phyloP scores from a whole-genome alignment of 92 coral and sea anemone genomes.

The Plumapathes pennacea region DNA sequence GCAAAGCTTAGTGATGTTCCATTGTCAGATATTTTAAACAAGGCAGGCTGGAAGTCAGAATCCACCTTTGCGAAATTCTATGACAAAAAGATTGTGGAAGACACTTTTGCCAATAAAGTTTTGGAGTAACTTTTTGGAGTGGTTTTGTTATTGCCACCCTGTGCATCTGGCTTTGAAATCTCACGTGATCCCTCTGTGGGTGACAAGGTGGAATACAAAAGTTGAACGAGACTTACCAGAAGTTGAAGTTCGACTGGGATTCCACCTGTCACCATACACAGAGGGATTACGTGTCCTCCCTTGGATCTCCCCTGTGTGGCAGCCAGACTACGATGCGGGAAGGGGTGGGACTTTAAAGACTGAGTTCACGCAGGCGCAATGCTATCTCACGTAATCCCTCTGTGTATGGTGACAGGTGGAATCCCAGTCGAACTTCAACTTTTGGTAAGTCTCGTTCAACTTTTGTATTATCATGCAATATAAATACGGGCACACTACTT shows the following conservation, averaged over 20 bases:
- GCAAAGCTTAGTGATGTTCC: background rate
- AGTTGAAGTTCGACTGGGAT: conserved; percentile 12
- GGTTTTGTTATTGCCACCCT: background rate
- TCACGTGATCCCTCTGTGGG: too few species aligned
- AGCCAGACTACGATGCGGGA: too few species aligned
- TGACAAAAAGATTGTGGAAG: background rate
- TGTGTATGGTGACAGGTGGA: conserved; percentile 10
- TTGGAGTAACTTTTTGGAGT: background rate
- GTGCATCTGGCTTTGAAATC: conserved; percentile 1
- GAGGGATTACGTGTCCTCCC: conserved; percentile 28
- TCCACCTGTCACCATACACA: conserved; percentile 10
- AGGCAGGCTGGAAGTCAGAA: conserved; percentile 1
- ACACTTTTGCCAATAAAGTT: conserved; percentile 7
- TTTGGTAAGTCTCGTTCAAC: conserved; percentile 9
- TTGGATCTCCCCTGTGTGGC: too few species aligned
- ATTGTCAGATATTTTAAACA: background rate
- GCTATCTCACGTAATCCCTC: conserved; percentile 28
- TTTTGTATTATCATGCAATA: too few species aligned
- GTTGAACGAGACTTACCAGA: conserved; percentile 9
- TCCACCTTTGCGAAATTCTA: conserved; percentile 2
- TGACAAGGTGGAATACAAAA: too few species aligned
- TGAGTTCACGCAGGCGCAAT: too few species aligned
- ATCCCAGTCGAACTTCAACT: conserved; percentile 12
- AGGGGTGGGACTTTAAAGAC: too few species aligned
- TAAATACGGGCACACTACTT: too few species aligned